Conservation (phyloP, 1,140 invertebrate species). For the Penaeus vannamei region DNA sequence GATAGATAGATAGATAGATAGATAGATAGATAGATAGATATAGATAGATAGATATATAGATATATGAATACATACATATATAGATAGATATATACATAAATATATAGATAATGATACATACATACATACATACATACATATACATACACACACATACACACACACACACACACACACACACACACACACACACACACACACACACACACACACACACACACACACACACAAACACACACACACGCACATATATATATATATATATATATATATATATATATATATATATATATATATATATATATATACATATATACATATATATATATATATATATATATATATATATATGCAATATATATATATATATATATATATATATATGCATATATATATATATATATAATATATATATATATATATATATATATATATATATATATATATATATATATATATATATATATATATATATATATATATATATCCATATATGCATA, state of each 20-base stretch:
- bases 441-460: slow-evolving; percentile 15
- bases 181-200: background rate
- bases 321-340: slow-evolving; percentile 21
- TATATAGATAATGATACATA: no score
- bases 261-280: background rate
- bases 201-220: background rate
- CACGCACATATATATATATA: background rate
- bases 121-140: background rate
- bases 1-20: slow-evolving; percentile 11
- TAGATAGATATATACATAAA: slow-evolving; percentile 3
- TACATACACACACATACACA: background rate
- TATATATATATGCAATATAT: no score
- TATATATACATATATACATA: background rate
- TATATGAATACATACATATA: background rate
- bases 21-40: slow-evolving; percentile 3
- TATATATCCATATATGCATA: background rate
- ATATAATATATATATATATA: slow-evolving; percentile 21
- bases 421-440: slow-evolving; percentile 10
- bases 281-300: slow-evolving; percentile 20
- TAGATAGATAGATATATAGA: slow-evolving; percentile 3
- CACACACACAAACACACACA: background rate
- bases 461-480: background rate
- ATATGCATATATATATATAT: background rate
- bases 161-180: background rate
- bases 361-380: background rate